phyloP scores from a whole-genome alignment of 1,140 invertebrate genomes.

The Drosophila kikkawai region DNA sequence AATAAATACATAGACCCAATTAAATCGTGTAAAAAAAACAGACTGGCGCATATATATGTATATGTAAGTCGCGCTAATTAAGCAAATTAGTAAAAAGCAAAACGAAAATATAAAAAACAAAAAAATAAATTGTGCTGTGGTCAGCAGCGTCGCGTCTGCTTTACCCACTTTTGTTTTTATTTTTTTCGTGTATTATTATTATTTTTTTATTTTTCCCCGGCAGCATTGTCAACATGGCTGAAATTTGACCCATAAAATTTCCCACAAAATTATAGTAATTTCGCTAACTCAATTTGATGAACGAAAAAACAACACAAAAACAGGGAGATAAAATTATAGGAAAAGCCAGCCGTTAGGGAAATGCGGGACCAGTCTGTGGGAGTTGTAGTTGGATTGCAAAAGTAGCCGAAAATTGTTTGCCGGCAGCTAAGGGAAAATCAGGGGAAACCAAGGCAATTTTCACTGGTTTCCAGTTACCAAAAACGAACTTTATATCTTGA shows the following conservation, averaged over 20 bases:
- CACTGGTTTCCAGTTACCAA: conserved; percentile 68
- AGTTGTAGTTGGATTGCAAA: conserved; percentile 67
- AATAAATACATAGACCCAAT: conserved; percentile 62
- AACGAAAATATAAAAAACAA: conserved; percentile 37
- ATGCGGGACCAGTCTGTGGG: conserved; percentile 52
- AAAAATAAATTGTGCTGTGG: conserved; percentile 49
- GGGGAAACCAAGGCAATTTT: conserved; percentile 65
- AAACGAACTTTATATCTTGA: conserved; percentile 33
- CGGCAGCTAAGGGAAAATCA: conserved; percentile 15
- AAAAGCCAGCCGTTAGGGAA: conserved; percentile 52
- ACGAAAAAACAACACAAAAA: conserved; percentile 26
- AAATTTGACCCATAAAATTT: conserved; percentile 82
- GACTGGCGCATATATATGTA: conserved; percentile 7
- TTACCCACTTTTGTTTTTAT: conserved; percentile 35
- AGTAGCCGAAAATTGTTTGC: conserved; percentile 69
- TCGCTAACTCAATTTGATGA: conserved; percentile 76
- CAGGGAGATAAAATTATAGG: conserved; percentile 48
- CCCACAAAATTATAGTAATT: conserved; percentile 83
- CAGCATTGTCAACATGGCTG: conserved; percentile 66
- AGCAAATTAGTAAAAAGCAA: conserved; percentile 71
- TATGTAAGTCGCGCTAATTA: conserved; percentile 69
- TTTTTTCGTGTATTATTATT: conserved; percentile 18
- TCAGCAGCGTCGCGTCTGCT: conserved; percentile 62
- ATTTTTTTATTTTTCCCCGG: conserved; percentile 3
- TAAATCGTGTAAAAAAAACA: conserved; percentile 57